Evolutionary conservation across 2,888 invertebrate genomes (phyloP).

Genomic region (Cryptocephalus moraei): DNA sequence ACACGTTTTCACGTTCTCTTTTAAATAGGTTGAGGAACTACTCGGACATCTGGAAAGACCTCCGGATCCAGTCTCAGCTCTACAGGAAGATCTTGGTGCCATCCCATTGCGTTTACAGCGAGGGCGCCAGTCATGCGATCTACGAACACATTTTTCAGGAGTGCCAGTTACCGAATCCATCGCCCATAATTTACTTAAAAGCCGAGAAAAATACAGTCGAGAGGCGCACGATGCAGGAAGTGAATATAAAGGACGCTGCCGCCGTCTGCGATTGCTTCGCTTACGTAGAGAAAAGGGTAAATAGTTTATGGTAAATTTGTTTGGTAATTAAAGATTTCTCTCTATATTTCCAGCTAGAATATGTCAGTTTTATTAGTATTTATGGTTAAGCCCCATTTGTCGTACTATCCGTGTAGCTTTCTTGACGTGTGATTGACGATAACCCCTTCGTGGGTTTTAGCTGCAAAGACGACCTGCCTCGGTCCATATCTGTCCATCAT

Average conservation of each 20-base stretch:
- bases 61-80: constrained; percentile 52
- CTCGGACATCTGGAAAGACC: constrained; percentile 51
- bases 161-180: constrained; percentile 49
- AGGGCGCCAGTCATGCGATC: constrained; percentile 64
- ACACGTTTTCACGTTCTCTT: too few relatives aligned
- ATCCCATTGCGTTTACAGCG: constrained; percentile 56
- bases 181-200: constrained; percentile 77
- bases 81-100: constrained; percentile 61
- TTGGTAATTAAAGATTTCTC: too few relatives aligned
- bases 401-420: too few relatives aligned
- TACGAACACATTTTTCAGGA: constrained; percentile 48
- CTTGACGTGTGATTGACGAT: too few relatives aligned
- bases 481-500: too few relatives aligned
- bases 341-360: too few relatives aligned
- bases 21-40: too few relatives aligned
- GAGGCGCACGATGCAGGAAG: constrained; percentile 68
- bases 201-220: constrained; percentile 79
- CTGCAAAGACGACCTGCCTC: too few relatives aligned
- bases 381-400: too few relatives aligned
- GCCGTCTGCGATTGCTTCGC: constrained; percentile 81
- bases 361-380: too few relatives aligned
- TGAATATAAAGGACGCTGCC: constrained; percentile 80
- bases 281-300: constrained; percentile 54
- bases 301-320: too few relatives aligned
- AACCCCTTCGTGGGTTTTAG: too few relatives aligned